These are phyloP conservation scores for Craniophora ligustri DNA, from an alignment of 2,888 invertebrate species.

Conservation along the genomic window DNA sequence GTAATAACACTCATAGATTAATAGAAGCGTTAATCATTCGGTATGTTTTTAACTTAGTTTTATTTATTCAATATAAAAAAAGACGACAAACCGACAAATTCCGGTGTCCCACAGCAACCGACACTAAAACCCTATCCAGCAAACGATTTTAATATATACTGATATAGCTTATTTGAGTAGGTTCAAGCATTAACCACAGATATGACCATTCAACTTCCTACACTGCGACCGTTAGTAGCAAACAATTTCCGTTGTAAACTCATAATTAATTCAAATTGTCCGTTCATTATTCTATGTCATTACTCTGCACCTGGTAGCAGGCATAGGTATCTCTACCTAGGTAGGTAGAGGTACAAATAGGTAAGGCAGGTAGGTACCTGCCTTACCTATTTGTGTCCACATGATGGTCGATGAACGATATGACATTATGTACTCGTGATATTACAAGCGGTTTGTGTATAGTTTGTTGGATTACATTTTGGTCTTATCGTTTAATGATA, in stretches of 20 bases:
- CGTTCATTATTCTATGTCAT: conserved; percentile 41
- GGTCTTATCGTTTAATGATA: conserved; percentile 1
- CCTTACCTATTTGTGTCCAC: conserved; percentile 10
- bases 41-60: too few species aligned
- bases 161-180: too few species aligned
- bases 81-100: too few species aligned
- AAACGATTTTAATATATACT: too few species aligned
- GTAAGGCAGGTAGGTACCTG: conserved; percentile 3
- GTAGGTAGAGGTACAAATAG: too few species aligned
- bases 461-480: conserved; percentile 23
- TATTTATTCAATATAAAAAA: too few species aligned
- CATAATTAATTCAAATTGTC: conserved; percentile 43
- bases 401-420: conserved; percentile 66
- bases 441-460: conserved; percentile 23
- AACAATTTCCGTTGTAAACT: conserved; percentile 41
- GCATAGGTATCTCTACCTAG: too few species aligned
- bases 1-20: too few species aligned
- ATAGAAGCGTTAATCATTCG: too few species aligned
- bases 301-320: conserved; percentile 47
- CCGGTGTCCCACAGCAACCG: too few species aligned
- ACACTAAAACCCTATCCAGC: too few species aligned
- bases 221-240: conserved; percentile 11
- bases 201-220: conserved; percentile 6
- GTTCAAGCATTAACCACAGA: neutral
- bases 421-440: conserved; percentile 12